Evolutionary conservation across 2,888 invertebrate species (phyloP), one percentile per base, ranked within the genome.

Genomic region (Scrobipalpa costella): DNA sequence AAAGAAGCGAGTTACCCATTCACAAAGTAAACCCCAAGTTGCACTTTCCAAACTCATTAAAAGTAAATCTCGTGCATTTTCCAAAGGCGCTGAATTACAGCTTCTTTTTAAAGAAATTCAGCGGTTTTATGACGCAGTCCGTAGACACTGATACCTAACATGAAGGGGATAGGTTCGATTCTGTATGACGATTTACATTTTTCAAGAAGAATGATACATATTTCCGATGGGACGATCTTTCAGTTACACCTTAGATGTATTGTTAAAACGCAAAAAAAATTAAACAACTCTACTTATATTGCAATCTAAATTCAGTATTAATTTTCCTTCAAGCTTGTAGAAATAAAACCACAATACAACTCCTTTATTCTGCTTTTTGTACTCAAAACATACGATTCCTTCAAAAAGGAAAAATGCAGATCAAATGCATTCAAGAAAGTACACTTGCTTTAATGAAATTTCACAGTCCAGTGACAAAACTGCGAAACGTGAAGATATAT

Each of bases 51-150:
- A 90, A 90, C 88, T 91, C 90, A 90, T 91, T 91, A 90, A 90
- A 90, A 90, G 86, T 87, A 88, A 89, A 90, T 89, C 88, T 84
- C 79, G 74, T 82, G 89, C 86, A 86, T 86, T 89, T 89, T 89
- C 86, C 83, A 87, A 87, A 89, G 90, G 88, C 86, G 86, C 72
- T 85, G 88, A 88, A 87, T 89, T 86, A 86, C 86, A 79, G 81
- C 81, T 85, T 5, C 60, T 82, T 81, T 85, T 74, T 71, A 81
- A 83, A 85, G 85, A 84, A 60, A 60, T 49, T 60, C 88, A 13
- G 13, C 21, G 52, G 13, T 52, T 15, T 34, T 27, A 27, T 27
- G 55, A 27, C 55, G 15, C 34, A 55, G 34, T 34, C 8, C 34
- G 55, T 55, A 8, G 34, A 33, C 7, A 15, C 15, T 55, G n/a